Conservation (phyloP, 2,797 vertebrate species). For the Semaprochilodus insignis region DNA sequence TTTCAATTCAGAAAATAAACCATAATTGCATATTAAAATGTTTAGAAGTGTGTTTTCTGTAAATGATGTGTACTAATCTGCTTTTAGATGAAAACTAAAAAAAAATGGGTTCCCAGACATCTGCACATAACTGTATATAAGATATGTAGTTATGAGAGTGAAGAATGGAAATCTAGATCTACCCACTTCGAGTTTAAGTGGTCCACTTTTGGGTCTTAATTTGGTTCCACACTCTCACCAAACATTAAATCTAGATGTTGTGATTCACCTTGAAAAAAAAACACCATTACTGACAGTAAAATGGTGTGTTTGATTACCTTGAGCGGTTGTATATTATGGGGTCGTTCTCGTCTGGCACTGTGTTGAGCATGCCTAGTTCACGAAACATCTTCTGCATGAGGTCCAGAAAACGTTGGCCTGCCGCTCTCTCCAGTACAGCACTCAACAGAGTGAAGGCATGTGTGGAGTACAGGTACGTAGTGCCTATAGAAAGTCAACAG, state of each 20-base stretch:
- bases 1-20: no score
- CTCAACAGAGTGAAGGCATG: slow-evolving; percentile 93
- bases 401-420: slow-evolving; percentile 87
- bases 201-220: no score
- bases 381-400: slow-evolving; percentile 92
- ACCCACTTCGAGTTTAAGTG: no score
- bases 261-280: not conserved
- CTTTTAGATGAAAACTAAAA: no score
- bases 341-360: slow-evolving; percentile 91
- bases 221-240: no score
- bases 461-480: slow-evolving; percentile 95
- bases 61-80: no score
- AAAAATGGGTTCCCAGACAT: no score
- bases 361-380: slow-evolving; percentile 93
- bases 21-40: no score
- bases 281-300: not conserved
- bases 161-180: no score
- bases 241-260: not conserved
- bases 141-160: no score
- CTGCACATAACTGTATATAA: no score
- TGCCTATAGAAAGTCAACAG: slow-evolving; percentile 75
- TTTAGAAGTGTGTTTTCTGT: no score
- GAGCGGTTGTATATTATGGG: slow-evolving; percentile 96
- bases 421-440: slow-evolving; percentile 89
- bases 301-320: slow-evolving; percentile 81